Base-by-base conservation (phyloP, 92 coral and sea anemone species). In the Porites cylindrica region DNA sequence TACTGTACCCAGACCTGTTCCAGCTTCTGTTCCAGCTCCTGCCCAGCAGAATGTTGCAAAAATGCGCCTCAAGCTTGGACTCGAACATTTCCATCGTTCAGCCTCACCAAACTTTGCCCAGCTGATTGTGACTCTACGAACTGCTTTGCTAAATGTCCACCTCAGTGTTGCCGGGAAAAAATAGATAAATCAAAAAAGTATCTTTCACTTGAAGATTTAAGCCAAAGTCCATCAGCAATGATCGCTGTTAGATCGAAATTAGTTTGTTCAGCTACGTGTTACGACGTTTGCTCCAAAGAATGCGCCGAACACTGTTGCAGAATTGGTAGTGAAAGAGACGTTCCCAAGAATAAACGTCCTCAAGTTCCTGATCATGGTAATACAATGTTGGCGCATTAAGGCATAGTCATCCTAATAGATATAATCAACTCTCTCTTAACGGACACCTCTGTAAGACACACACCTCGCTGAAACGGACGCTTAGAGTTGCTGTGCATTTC, bases 31-130 rank as follows among this genome's bases (percentile, higher is more conserved):
- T 47, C 78, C 69, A 80, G 86, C 18, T 75, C 90, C 51, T 94
- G 96, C 29, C 94, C 96, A 23, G 91, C 60, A 26, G 77, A 81
- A 56, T 94, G 94, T 56, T 91, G 96, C 74, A 8, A 85, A 8
- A 67, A 13, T 18, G 52, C 60, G 1, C 88, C 17, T 1, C 20
- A 21, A 11, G 70, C 79, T 14, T 52, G 67, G 2, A 14, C 32
- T 13, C 66, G 82, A 64, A 47, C 20, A 12, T 10, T 13, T 8
- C 29, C 51, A 6, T 51, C 75, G 11, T 74, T 59, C 77, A 50
- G 74, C 8, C 63, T 75, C 1, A n/a, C 47, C 23, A 7, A 61
- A 8, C 81, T 81, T 2, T 84, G 88, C 16, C 81, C 82, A 0
- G 18, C 51, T 6, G 20, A 65, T 16, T 84, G 88, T 21, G 38